These are phyloP conservation scores for Enoplosus armatus DNA, from an alignment of 2,797 vertebrate genomes.

Conservation along the genomic window DNA sequence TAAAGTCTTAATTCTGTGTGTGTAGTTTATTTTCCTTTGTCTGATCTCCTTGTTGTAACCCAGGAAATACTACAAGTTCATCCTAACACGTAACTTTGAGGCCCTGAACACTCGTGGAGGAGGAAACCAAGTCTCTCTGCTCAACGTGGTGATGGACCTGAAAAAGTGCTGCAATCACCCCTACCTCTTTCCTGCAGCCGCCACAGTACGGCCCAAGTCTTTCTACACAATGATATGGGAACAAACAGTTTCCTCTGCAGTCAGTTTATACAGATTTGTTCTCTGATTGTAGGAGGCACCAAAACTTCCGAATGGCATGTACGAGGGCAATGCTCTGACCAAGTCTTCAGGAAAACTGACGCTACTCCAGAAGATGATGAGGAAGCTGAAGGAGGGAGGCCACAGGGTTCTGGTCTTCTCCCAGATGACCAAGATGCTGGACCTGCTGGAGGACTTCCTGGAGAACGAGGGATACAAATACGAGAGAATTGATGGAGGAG, in stretches of 20 bases:
- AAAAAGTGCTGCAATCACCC: conserved; percentile 99
- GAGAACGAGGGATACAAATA: conserved; percentile 99
- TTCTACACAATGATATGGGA: neutral
- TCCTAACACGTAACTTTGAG: conserved; percentile 97
- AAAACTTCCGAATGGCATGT: conserved; percentile 99
- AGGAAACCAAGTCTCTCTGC: conserved; percentile 97
- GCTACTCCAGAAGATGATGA: conserved; percentile 97
- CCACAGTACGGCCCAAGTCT: conserved; percentile 86
- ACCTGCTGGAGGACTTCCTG: conserved; percentile 96
- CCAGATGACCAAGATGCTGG: conserved; percentile 99
- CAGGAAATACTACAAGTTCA: conserved; percentile 99
- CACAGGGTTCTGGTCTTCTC: conserved; percentile 99
- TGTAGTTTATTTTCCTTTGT: neutral
- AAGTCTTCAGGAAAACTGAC: conserved; percentile 94
- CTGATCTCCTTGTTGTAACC: conserved; percentile 30
- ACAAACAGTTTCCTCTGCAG: neutral
- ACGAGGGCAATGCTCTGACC: conserved; percentile 94
- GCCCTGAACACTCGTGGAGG: conserved; percentile 97
- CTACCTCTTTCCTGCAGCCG: conserved; percentile 97
- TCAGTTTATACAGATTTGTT: conserved; percentile 1
- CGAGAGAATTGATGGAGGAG: conserved; percentile 96
- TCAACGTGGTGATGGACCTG: conserved; percentile 99
- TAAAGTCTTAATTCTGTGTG: neutral
- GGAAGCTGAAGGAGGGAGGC: conserved; percentile 95
- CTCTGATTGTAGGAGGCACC: conserved; percentile 91